Conservation (phyloP, 2,113 vertebrate species). For the Hyperopisus bebe region DNA sequence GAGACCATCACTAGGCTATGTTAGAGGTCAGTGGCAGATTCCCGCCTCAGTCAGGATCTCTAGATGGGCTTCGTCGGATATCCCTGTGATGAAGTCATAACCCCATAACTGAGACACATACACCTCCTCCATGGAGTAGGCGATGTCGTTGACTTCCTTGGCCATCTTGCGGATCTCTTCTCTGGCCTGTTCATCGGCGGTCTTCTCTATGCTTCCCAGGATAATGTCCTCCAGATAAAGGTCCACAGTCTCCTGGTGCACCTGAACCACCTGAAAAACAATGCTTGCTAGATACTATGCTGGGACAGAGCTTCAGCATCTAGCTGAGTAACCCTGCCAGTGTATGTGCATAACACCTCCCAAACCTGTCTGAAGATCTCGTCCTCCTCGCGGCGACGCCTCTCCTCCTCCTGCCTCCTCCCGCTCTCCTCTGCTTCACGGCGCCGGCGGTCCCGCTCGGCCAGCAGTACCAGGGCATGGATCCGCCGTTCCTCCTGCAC, state of each 20-base stretch:
- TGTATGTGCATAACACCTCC: background rate
- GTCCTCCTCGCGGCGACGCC: conserved; percentile 68
- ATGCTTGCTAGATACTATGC: background rate
- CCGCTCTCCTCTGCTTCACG: conserved; percentile 87
- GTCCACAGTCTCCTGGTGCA: conserved; percentile 81
- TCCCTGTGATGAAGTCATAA: background rate
- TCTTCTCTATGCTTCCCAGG: conserved; percentile 57
- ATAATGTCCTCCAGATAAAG: conserved; percentile 86
- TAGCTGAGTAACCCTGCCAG: background rate
- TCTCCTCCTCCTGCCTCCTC: conserved; percentile 74
- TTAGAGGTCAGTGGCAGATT: background rate
- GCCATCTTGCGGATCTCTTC: conserved; percentile 73
- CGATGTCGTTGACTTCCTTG: conserved; percentile 74
- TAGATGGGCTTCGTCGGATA: background rate
- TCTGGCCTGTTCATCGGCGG: conserved; percentile 78
- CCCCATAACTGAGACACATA: conserved; percentile 38
- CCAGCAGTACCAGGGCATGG: conserved; percentile 77
- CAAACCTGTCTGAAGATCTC: conserved; percentile 80
- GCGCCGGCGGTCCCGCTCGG: conserved; percentile 73
- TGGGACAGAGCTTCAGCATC: background rate
- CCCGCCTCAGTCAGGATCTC: background rate
- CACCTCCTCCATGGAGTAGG: conserved; percentile 76
- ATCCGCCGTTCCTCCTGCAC: conserved; percentile 80
- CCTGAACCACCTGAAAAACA: conserved; percentile 69
- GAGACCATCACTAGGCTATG: background rate